Evolutionary conservation across 2,888 invertebrate species (phyloP).

Genomic region (Morpho achilles): DNA sequence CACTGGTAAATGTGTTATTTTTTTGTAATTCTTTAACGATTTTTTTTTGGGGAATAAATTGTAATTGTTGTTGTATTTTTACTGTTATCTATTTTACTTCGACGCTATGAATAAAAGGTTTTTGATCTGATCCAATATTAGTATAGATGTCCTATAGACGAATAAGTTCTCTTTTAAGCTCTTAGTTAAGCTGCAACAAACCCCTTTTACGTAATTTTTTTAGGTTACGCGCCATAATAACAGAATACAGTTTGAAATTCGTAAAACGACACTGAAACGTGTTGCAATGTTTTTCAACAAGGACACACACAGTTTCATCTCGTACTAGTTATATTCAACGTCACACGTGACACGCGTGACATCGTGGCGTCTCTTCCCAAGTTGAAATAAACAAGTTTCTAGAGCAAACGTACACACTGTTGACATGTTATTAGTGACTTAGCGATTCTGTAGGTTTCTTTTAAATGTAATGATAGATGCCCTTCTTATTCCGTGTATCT

Average conservation of each 20-base stretch:
- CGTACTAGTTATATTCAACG: constrained; percentile 17
- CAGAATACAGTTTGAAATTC: constrained; percentile 3
- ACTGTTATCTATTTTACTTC: too few species aligned
- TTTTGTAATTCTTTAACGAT: too few species aligned
- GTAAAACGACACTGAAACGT: constrained; percentile 9
- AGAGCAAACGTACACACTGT: constrained; percentile 29
- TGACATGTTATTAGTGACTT: neutral
- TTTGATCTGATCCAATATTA: too few species aligned
- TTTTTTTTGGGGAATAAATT: too few species aligned
- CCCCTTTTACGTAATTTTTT: neutral
- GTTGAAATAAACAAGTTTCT: constrained; percentile 37
- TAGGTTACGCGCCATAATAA: neutral
- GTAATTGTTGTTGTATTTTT: too few species aligned
- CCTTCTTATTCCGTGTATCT: too few species aligned
- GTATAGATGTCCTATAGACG: too few species aligned
- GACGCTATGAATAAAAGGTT: too few species aligned
- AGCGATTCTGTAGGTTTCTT: constrained; percentile 1
- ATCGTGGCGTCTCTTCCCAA: constrained; percentile 9
- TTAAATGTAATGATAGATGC: too few species aligned
- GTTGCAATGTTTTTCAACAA: constrained; percentile 6
- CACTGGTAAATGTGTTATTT: too few species aligned
- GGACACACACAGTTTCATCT: constrained; percentile 11
- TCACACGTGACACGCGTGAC: constrained; percentile 10
- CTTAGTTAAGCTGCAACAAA: neutral
- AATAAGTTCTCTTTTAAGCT: too few species aligned